phyloP scores from a whole-genome alignment of 2,113 vertebrate species.

The Forbesichthys agassizii region DNA sequence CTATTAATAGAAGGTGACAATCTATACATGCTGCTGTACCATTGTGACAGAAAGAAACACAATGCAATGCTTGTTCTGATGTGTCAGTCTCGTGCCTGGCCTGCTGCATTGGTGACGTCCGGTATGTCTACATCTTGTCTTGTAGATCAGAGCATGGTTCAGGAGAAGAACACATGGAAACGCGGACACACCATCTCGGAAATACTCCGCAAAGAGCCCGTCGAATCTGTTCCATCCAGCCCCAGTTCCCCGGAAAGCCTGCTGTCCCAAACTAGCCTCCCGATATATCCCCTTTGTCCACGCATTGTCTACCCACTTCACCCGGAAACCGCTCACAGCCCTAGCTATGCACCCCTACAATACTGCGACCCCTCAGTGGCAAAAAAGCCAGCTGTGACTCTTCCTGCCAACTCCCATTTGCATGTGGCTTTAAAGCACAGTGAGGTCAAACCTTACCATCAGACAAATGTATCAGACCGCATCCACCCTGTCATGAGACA shows the following conservation, averaged over 20 bases:
- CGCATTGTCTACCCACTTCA: constrained; percentile 51
- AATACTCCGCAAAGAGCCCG: constrained; percentile 62
- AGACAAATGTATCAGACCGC: constrained; percentile 21
- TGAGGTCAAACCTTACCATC: constrained; percentile 46
- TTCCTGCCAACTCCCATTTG: constrained; percentile 34
- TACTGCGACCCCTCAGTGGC: constrained; percentile 39
- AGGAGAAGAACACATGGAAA: constrained; percentile 47
- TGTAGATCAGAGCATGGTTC: constrained; percentile 41
- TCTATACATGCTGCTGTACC: constrained; percentile 1
- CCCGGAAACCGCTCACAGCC: constrained; percentile 39
- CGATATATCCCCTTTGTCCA: constrained; percentile 56
- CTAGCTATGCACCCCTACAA: constrained; percentile 41
- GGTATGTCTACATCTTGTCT: constrained; percentile 10
- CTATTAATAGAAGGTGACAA: neutral
- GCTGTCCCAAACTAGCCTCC: constrained; percentile 30
- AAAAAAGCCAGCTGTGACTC: constrained; percentile 37
- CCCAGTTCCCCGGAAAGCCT: constrained; percentile 14
- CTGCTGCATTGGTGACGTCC: constrained; percentile 8
- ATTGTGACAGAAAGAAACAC: neutral
- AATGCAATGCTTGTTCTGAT: neutral
- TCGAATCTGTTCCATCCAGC: constrained; percentile 24
- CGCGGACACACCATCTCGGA: constrained; percentile 71
- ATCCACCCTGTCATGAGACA: constrained; percentile 40
- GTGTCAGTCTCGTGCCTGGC: neutral
- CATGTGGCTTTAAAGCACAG: constrained; percentile 47